These are phyloP conservation scores for Apostichopus californicus DNA, from an alignment of 35 echinoderm and acorn worm genomes.

Conservation along the genomic window DNA sequence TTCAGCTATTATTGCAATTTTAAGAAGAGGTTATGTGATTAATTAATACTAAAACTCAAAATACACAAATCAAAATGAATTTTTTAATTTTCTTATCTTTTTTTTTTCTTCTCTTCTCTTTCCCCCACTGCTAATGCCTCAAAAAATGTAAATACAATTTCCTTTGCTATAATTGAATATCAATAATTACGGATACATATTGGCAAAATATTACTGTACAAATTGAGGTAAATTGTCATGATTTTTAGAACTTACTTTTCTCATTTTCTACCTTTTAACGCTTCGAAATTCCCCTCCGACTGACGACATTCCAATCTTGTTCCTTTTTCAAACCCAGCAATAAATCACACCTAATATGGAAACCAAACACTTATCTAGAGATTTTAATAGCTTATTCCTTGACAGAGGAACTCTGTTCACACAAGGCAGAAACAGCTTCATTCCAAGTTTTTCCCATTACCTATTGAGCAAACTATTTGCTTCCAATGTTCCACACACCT, in stretches of 20 bases:
- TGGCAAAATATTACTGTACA: conserved; percentile 24
- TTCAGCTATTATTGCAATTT: neutral
- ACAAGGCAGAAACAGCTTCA: no score
- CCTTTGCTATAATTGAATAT: conserved; percentile 33
- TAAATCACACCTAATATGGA: no score
- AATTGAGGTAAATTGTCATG: conserved; percentile 35
- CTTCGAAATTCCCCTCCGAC: neutral
- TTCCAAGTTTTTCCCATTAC: no score
- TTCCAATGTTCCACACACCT: no score
- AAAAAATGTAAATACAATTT: conserved; percentile 40
- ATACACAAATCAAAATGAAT: neutral
- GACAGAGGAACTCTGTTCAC: no score
- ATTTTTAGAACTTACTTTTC: neutral
- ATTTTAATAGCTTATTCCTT: no score
- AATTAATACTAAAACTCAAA: neutral
- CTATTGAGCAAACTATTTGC: no score
- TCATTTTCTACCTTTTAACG: neutral
- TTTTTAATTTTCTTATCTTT: neutral
- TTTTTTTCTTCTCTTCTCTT: neutral
- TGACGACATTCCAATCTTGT: neutral
- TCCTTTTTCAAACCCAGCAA: neutral
- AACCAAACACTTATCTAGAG: no score
- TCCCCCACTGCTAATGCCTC: neutral
- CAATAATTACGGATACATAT: conserved; percentile 9
- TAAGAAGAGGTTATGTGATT: neutral